Base-by-base conservation (phyloP, 2,888 invertebrate genomes). In the Tribolium freemani region DNA sequence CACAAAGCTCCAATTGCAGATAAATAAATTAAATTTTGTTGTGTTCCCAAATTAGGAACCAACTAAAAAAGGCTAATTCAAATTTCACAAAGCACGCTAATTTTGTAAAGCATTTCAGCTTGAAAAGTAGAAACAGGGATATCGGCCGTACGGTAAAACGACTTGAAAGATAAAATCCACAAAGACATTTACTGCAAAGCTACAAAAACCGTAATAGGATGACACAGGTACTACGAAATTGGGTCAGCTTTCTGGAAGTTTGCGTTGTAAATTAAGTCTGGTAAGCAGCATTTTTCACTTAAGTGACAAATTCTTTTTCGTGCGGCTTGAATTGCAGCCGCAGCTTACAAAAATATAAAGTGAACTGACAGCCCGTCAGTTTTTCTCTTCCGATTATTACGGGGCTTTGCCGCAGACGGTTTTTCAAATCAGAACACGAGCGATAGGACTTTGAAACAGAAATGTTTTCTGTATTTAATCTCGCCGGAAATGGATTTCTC, bases 161-260 rank as follows among this genome's bases (percentile, higher is more conserved):
- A 64, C 74, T 66, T 64, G 64, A 71, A 72, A 69, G 75, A 74
- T 74, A 76, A 76, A 72, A 74, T 76, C 76, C 76, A 74, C 73
- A 72, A 74, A 73, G 74, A 73, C 72, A 75, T 75, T 75, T 75
- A 75, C 73, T 56, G 72, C 54, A 48, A 56, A 73, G 73, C 73
- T 72, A 72, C 69, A 76, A 76, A 76, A 76, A 73, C 72, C 72
- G 70, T 76, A 76, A 74, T 76, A 74, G 74, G 76, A 76, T 74
- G 75, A 73, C 73, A 75, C 72, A 73, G 75, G 75, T 73, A 76
- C 70, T 61, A 54, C 51, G 57, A 57, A 75, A 75, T 69, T 72
- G 67, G 74, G 75, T 74, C 76, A 74, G 69, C 72, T 72, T 64
- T 67, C 50, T 58, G 66, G 66, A 69, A 75, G 72, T 70, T 75